Percentiles rank a stretch among this genome's conserved stretches.
Evolutionary conservation across 1,140 invertebrate species (phyloP).

Genomic region (Pemphigus obesinymphae): DNA sequence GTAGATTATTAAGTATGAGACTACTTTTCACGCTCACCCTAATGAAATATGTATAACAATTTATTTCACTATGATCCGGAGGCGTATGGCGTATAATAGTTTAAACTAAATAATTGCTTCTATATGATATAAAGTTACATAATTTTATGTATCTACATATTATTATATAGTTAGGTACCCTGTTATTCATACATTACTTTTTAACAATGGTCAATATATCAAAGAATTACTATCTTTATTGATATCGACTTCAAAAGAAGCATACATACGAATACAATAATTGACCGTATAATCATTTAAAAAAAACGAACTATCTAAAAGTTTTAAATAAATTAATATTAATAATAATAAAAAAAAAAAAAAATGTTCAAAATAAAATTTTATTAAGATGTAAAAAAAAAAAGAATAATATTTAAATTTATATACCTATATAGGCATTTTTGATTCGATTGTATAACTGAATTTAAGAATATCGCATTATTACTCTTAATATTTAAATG

Average conservation of each 20-base stretch:
- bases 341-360: neutral
- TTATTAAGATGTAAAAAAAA: no score
- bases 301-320: neutral
- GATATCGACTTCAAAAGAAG: neutral
- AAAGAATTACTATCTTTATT: neutral
- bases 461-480: neutral
- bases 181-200: neutral
- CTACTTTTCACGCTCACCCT: constrained; percentile 7
- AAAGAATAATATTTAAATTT: neutral
- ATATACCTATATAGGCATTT: neutral
- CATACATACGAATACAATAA: neutral
- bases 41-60: constrained; percentile 8
- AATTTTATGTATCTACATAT: neutral
- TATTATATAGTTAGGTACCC: neutral
- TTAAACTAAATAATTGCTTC: constrained; percentile 25
- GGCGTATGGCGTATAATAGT: constrained; percentile 25
- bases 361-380: neutral
- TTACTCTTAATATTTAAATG: neutral
- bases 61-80: neutral
- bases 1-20: neutral
- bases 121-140: constrained; percentile 14
- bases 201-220: constrained; percentile 12
- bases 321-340: neutral
- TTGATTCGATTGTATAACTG: neutral
- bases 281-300: neutral